Conservation (phyloP, 2,113 vertebrate genomes). For the Elephas maximus region DNA sequence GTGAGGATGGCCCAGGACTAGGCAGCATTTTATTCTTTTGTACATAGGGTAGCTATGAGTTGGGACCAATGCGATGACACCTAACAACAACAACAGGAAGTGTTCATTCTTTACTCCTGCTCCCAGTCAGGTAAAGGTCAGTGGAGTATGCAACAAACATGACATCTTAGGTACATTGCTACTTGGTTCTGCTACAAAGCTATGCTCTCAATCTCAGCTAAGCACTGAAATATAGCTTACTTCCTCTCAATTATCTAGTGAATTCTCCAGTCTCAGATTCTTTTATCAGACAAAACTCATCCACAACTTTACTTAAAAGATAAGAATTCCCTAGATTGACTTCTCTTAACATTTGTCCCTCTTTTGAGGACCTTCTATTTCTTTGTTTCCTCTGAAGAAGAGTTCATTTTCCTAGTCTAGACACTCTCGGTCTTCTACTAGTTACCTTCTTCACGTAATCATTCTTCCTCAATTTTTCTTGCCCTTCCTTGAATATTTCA, state of each 20-base stretch:
- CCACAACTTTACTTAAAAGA: neutral
- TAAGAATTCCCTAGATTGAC: neutral
- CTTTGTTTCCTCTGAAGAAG: neutral
- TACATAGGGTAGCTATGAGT: too few relatives aligned
- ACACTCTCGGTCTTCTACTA: neutral
- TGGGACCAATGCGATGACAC: too few relatives aligned
- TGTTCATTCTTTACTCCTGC: neutral
- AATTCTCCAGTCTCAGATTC: neutral
- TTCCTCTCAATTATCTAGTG: slow-evolving; percentile 22
- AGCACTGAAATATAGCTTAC: neutral
- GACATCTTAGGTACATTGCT: neutral
- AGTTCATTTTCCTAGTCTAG: neutral
- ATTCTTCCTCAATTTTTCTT: neutral
- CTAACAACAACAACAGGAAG: neutral
- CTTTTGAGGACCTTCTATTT: neutral
- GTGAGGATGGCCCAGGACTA: too few relatives aligned
- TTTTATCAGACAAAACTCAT: neutral
- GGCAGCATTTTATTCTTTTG: too few relatives aligned
- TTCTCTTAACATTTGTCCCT: neutral
- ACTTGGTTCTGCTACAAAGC: neutral
- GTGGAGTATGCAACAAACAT: neutral
- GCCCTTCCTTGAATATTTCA: neutral
- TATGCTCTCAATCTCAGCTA: neutral
- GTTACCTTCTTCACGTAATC: neutral
- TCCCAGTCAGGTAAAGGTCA: neutral